These are phyloP conservation scores for Armadillidium nasatum DNA, from an alignment of 1,140 invertebrate genomes.

Conservation along the genomic window DNA sequence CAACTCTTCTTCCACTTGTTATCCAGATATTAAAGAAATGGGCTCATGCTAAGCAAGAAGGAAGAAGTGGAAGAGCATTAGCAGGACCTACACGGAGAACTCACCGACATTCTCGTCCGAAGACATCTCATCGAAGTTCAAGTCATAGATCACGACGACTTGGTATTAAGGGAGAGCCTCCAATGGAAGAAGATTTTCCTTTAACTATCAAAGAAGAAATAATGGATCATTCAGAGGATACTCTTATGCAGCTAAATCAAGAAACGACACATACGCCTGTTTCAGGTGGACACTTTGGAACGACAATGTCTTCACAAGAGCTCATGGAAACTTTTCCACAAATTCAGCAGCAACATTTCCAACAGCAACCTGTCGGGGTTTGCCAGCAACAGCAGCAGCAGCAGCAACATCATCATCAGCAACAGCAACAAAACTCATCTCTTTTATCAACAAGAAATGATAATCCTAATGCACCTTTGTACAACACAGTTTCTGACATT, in stretches of 20 bases:
- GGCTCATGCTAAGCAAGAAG: background rate
- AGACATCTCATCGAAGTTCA: background rate
- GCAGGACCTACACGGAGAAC: background rate
- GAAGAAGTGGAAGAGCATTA: background rate
- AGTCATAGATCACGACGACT: background rate
- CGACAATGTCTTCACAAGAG: background rate
- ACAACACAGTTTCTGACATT: background rate
- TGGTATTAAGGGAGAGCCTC: background rate
- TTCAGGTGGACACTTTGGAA: background rate
- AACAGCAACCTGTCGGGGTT: background rate
- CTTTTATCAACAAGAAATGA: too few species aligned
- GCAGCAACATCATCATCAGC: too few species aligned
- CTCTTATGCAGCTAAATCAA: background rate
- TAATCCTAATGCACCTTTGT: background rate
- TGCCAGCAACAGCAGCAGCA: too few species aligned
- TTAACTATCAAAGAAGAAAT: background rate
- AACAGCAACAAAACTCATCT: too few species aligned
- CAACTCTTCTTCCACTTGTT: background rate
- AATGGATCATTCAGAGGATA: background rate
- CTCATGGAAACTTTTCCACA: background rate
- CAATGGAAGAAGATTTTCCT: background rate
- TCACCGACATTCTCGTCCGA: background rate
- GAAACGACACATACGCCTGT: background rate
- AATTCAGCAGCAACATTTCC: background rate
- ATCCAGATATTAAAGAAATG: conserved; percentile 1